Conservation (phyloP, 35 echinoderm and acorn worm species). For the Stichopus chloronotus region DNA sequence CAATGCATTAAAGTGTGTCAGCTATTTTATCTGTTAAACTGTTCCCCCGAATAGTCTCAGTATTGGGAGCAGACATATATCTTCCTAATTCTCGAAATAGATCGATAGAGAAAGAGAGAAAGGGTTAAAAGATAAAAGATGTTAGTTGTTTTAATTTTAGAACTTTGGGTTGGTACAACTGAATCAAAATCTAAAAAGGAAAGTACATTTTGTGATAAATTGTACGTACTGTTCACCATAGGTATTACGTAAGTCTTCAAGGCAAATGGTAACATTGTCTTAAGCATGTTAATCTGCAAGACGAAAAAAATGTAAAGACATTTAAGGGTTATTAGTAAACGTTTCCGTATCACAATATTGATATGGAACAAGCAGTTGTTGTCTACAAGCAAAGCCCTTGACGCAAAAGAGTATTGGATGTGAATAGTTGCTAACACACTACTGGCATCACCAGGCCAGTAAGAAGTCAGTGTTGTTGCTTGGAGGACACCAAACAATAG, state of each 20-base stretch:
- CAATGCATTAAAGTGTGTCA: no score
- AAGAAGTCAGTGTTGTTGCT: not conserved
- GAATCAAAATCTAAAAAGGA: no score
- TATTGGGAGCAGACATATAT: no score
- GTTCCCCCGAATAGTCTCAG: no score
- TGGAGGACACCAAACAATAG: no score
- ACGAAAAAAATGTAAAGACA: not conserved
- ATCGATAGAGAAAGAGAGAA: no score
- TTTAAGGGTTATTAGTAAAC: not conserved
- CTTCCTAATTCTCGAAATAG: no score
- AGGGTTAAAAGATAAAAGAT: no score
- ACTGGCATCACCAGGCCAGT: not conserved
- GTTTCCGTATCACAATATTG: not conserved
- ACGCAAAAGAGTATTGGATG: not conserved
- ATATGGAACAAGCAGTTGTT: not conserved
- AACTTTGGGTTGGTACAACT: no score
- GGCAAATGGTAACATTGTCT: not conserved
- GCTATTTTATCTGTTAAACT: no score
- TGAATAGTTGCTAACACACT: not conserved
- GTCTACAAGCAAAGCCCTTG: not conserved
- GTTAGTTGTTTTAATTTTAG: no score
- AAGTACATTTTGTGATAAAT: no score
- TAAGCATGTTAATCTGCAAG: not conserved
- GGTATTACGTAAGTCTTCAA: not conserved
- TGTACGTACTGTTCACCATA: not conserved